Evolutionary conservation across 2,888 invertebrate genomes (phyloP).

Genomic region (Apodemia hepburni): DNA sequence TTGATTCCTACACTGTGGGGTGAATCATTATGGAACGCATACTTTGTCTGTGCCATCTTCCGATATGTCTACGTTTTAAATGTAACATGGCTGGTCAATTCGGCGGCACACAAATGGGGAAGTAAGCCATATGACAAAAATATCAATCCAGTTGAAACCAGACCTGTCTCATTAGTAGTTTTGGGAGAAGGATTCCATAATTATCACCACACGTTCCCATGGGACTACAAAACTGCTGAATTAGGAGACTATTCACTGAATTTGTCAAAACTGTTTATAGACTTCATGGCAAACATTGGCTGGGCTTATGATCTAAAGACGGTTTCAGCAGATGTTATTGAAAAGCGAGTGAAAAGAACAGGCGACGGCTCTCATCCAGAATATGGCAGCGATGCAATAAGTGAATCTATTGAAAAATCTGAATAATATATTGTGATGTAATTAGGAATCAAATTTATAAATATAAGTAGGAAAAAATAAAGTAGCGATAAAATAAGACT

Average conservation of each 20-base stretch:
- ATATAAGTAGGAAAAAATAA: too few species aligned
- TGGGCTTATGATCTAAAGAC: conserved; percentile 94
- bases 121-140: conserved; percentile 80
- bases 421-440: too few species aligned
- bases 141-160: conserved; percentile 87
- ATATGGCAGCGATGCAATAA: conserved; percentile 1
- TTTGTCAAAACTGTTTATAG: conserved; percentile 87
- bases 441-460: too few species aligned
- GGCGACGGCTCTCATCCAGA: conserved; percentile 85
- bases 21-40: conserved; percentile 83
- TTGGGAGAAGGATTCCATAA: conserved; percentile 90
- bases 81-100: conserved; percentile 94
- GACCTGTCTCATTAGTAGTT: conserved; percentile 82
- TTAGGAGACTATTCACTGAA: conserved; percentile 86
- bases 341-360: conserved; percentile 85
- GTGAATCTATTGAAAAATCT: too few species aligned
- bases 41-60: conserved; percentile 85
- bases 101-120: conserved; percentile 91
- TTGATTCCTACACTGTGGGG: conserved; percentile 86
- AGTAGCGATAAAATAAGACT: too few species aligned
- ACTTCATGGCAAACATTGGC: conserved; percentile 89
- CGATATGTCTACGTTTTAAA: conserved; percentile 90
- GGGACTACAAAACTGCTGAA: conserved; percentile 92
- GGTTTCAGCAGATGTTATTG: conserved; percentile 84
- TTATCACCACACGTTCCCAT: conserved; percentile 81